Base-by-base conservation (phyloP, 2,888 invertebrate species). In the Amiota minor region DNA sequence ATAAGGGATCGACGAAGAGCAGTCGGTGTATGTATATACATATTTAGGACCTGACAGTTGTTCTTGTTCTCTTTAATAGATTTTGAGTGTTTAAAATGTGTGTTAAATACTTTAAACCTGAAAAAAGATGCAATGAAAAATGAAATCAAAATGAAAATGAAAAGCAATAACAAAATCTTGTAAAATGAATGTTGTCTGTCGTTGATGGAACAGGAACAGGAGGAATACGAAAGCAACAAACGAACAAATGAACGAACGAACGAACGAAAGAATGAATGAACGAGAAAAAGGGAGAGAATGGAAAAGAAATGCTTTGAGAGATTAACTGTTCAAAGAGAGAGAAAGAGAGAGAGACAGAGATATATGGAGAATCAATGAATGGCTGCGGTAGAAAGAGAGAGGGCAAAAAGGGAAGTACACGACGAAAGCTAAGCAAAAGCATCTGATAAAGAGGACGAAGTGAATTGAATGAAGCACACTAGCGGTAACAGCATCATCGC, bases 261-360 rank as follows among this genome's bases (percentile, higher is more conserved):
- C 1, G 56, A 56, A n/a, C n/a, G 50, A 10, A 14, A n/a, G 10
- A 73, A 56, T 35, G 71, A 70, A 53, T 11, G 68, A 55, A 74
- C 2, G 64, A 72, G 67, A 75, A 46, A 69, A 74, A 79, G 77
- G 75, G 80, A 50, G 53, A 74, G 65, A 49, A 55, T 49, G 9
- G 18, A 12, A 61, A 68, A 55, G 61, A 12, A 12, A 18, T 20
- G 18, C 18, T 11, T 16, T 16, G 6, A 16, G 35, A 35, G 35
- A 35, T 35, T 35, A 35, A 35, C 35, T 35, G 35, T 35, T 35
- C 6, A 35, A 8, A 35, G 35, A 35, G 35, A 75, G 49, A 69
- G 75, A 79, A 76, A 77, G 80, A 50, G 53, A 73, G 68, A 49
- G 50, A 64, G 9, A 61, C 12, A 61, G 62, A 55, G 45, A 18